Conservation (phyloP, 2,797 vertebrate genomes). For the Capromys pilorides region DNA sequence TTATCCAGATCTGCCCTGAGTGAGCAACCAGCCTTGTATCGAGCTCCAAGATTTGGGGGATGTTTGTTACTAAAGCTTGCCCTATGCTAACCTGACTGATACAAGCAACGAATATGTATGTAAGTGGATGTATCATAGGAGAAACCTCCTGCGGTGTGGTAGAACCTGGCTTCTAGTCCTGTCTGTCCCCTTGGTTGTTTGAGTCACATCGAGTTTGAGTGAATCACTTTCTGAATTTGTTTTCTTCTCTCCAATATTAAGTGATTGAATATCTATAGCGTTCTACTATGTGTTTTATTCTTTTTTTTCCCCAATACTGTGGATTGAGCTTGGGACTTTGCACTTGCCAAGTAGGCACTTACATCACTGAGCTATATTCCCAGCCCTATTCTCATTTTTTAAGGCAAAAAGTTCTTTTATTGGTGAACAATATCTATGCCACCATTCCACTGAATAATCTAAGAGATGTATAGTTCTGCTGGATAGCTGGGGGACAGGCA, state of each 20-base stretch:
- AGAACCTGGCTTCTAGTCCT: background rate
- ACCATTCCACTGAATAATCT: background rate
- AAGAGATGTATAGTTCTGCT: background rate
- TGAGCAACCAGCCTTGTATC: background rate
- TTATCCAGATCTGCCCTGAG: fast-evolving
- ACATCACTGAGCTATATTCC: too few relatives aligned
- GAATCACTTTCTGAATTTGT: background rate
- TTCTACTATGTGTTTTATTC: background rate
- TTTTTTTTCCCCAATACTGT: too few relatives aligned
- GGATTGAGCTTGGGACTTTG: too few relatives aligned
- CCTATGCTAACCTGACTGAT: background rate
- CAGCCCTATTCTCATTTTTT: background rate
- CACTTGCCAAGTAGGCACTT: too few relatives aligned
- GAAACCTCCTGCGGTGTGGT: background rate
- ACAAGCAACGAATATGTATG: background rate
- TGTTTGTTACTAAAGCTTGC: background rate
- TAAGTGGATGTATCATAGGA: fast-evolving
- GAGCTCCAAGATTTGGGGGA: background rate
- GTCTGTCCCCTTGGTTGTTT: background rate
- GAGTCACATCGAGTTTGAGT: background rate
- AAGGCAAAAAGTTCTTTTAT: background rate
- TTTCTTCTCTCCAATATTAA: background rate
- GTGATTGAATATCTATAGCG: background rate
- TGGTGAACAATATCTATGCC: background rate
- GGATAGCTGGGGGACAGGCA: background rate